These are phyloP conservation scores for Elanoides forficatus DNA, from an alignment of 2,113 vertebrate species.

Conservation along the genomic window DNA sequence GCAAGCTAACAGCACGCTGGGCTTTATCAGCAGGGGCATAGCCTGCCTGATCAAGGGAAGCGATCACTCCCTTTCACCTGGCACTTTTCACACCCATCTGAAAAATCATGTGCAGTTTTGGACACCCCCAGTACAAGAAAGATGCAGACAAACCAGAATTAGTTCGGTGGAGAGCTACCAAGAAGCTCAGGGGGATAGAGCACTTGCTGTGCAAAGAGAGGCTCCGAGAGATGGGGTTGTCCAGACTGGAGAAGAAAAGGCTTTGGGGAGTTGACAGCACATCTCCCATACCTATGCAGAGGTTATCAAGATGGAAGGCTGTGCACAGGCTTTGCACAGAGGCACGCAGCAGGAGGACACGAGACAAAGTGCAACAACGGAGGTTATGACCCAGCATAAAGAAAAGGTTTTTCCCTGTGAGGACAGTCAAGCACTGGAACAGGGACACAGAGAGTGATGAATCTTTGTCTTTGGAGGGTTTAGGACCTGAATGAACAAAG, in stretches of 20 bases:
- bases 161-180: background rate
- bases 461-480: background rate
- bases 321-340: background rate
- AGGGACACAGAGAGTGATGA: background rate
- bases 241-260: background rate
- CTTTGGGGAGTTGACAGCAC: background rate
- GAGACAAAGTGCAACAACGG: background rate
- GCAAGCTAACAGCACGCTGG: accelerated
- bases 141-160: background rate
- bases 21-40: background rate
- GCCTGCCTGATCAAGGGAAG: background rate
- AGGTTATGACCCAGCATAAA: background rate
- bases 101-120: background rate
- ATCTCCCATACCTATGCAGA: background rate
- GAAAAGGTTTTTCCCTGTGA: background rate
- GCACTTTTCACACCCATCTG: background rate
- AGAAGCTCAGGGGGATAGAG: background rate
- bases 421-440: background rate
- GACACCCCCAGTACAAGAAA: background rate
- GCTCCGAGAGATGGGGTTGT: background rate
- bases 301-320: background rate
- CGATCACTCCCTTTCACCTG: accelerated
- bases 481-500: background rate
- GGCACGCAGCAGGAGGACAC: accelerated
- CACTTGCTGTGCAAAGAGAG: background rate